Percentiles rank a stretch among this genome's conserved stretches.
Conservation (phyloP, 2,888 invertebrate genomes). For the Ptychoptera albimana region DNA sequence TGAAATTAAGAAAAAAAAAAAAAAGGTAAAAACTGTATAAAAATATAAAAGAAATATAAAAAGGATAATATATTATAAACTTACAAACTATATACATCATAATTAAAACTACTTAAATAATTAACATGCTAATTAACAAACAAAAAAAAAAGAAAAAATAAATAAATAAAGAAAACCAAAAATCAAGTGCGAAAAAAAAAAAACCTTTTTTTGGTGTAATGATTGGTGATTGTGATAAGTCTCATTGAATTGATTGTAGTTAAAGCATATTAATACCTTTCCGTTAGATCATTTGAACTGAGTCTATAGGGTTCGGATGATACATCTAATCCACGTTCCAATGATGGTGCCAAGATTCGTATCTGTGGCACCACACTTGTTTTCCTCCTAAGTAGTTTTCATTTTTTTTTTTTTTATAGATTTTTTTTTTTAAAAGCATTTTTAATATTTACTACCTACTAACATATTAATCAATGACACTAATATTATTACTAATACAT, state of each 20-base stretch:
- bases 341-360: conserved; percentile 65
- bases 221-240: too few species aligned
- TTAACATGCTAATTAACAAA: not conserved
- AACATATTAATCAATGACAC: too few species aligned
- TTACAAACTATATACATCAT: too few species aligned
- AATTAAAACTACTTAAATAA: too few species aligned
- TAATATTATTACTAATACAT: too few species aligned
- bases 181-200: not conserved
- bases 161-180: not conserved
- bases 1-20: too few species aligned
- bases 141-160: not conserved
- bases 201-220: not conserved
- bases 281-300: conserved; percentile 24
- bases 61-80: too few species aligned
- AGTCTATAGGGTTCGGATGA: conserved; percentile 24
- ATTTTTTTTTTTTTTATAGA: not conserved
- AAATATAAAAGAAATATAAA: too few species aligned
- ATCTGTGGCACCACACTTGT: conserved; percentile 53
- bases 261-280: conserved; percentile 20
- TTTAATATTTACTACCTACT: not conserved
- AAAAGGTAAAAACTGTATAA: too few species aligned
- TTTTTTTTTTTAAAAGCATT: not conserved
- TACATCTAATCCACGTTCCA: conserved; percentile 60
- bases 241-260: too few species aligned
- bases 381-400: conserved; percentile 35